phyloP scores from a whole-genome alignment of 2,113 vertebrate genomes.

The Seriola quinqueradiata region DNA sequence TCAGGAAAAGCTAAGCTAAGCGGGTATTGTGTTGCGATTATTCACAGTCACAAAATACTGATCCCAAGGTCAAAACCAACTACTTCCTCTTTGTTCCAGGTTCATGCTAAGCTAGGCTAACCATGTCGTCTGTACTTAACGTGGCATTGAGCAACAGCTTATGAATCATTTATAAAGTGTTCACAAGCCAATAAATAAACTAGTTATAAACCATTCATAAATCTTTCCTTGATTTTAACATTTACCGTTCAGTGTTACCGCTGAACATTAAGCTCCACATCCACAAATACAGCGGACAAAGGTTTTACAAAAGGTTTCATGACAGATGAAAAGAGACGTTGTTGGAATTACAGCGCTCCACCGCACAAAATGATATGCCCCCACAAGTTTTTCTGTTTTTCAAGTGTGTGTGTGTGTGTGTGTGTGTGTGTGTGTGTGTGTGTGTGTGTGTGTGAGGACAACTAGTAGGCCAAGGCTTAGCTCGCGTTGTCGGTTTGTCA shows the following conservation, averaged over 20 bases:
- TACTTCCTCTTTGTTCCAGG: too few relatives aligned
- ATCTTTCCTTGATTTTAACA: too few relatives aligned
- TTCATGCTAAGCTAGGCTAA: not conserved
- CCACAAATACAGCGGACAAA: not conserved
- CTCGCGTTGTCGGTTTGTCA: not conserved
- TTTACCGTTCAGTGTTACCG: not conserved
- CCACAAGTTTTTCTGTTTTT: not conserved
- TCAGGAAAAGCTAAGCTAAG: not conserved
- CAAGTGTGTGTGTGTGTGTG: not conserved
- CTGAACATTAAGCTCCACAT: not conserved
- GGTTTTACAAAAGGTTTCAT: not conserved
- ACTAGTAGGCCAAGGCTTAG: too few relatives aligned
- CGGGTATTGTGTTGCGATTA: not conserved
- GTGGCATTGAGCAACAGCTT: too few relatives aligned
- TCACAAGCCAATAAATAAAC: too few relatives aligned
- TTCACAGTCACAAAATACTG: not conserved
- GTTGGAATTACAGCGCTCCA: not conserved
- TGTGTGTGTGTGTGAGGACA: too few relatives aligned
- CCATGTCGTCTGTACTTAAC: too few relatives aligned
- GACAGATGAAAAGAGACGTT: constrained; percentile 24
- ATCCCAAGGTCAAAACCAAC: not conserved
- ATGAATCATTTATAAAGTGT: too few relatives aligned
- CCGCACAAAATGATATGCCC: constrained; percentile 21
- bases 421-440: not conserved
- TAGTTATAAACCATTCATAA: too few relatives aligned